Base-by-base conservation (phyloP, 2,888 invertebrate genomes). In the Ligdia adustata region DNA sequence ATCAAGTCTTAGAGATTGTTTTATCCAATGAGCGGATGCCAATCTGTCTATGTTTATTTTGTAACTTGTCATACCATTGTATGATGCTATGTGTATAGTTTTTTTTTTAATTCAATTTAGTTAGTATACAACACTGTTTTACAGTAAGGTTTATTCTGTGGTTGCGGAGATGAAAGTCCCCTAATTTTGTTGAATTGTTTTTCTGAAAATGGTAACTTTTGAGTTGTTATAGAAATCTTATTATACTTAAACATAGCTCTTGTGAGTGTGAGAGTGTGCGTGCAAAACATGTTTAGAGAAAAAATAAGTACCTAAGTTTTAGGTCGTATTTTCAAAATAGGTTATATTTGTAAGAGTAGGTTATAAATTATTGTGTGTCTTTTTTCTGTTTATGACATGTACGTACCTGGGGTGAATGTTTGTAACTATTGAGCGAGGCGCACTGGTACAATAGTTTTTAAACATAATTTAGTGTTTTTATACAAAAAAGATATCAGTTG, bases 341-440 rank as follows among this genome's bases (percentile, higher is more conserved):
- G 76, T 78, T 86, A 83, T 22, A 83, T 79, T 78, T 79, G 68
- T 82, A 86, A 82, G 81, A 64, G 79, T 87, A 88, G 86, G 72
- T 62, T 85, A 84, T 87, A 83, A 87, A 85, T 89, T 83, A 88
- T 88, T 87, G 89, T 82, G 88, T 81, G 88, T 82, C 87, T 73
- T 84, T 84, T 87, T 87, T 90, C 82, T 87, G 87, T 88, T 83
- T 71, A 74, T 76, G 73, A 72, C 55, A 66, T 69, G 82, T 81
- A 79, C 75, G 72, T 64, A 66, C 55, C 62, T 64, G 74, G 72
- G 68, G 75, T 67, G 75, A 76, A 75, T 79, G 79, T 73, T 72
- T 68, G 70, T 62, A 68, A 69, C 22, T 22, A 48, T 16, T 12
- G 66, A 72, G 70, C 66, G 48, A 67, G 73, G 66, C 75, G 71